phyloP scores from a whole-genome alignment of 2,888 invertebrate genomes.

The Aphodius sticticus region DNA sequence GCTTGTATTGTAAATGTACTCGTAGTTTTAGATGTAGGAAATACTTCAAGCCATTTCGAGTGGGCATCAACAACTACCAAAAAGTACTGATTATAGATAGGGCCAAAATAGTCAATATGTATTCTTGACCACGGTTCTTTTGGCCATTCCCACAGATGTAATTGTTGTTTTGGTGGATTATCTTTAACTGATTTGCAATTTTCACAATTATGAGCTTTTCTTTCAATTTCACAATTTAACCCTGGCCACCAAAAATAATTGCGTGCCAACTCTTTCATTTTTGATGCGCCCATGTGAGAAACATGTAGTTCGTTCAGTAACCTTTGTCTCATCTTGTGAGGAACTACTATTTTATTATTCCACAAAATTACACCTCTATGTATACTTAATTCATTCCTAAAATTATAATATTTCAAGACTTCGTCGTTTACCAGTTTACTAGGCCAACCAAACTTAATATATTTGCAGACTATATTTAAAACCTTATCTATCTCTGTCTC shows the following conservation, averaged over 20 bases:
- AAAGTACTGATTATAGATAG: slow-evolving; percentile 30
- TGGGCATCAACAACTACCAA: slow-evolving; percentile 35
- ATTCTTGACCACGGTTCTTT: slow-evolving; percentile 14
- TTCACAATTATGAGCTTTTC: background rate
- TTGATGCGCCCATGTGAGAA: background rate
- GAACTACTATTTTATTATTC: slow-evolving; percentile 15
- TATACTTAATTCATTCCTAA: background rate
- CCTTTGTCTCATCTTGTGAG: background rate
- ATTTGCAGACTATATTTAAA: background rate
- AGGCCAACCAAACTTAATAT: slow-evolving; percentile 17
- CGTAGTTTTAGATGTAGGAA: background rate
- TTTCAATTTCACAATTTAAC: background rate
- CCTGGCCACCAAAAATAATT: background rate
- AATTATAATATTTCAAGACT: background rate
- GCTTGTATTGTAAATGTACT: slow-evolving; percentile 29
- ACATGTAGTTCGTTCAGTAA: background rate
- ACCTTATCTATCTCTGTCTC: background rate
- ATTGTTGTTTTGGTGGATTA: background rate
- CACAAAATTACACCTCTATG: background rate
- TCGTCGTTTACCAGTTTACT: background rate
- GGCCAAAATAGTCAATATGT: slow-evolving; percentile 36
- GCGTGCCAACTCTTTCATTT: background rate
- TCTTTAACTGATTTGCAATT: background rate
- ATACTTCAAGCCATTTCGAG: slow-evolving; percentile 37
- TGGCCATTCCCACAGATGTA: background rate